Percentiles rank a stretch among this genome's conserved stretches.
phyloP scores from a whole-genome alignment of 2,113 vertebrate species.

The Nipponia nippon region DNA sequence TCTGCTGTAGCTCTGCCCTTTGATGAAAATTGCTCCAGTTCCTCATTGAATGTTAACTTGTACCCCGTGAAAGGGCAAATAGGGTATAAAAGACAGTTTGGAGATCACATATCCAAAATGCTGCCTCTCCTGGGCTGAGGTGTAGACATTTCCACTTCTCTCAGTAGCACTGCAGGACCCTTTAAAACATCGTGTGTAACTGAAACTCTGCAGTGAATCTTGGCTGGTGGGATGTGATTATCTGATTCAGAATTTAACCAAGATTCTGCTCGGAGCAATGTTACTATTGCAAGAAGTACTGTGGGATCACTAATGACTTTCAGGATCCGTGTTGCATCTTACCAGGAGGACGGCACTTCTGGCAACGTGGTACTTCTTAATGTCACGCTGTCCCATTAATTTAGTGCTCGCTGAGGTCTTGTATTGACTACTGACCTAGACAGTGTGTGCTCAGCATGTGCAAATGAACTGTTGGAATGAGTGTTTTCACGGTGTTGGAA shows the following conservation, averaged over 20 bases:
- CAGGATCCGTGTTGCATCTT: not conserved
- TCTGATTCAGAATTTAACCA: not conserved
- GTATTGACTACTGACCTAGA: not conserved
- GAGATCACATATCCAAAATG: not conserved
- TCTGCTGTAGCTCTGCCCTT: not conserved
- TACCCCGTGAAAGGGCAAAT: not conserved
- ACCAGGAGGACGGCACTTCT: not conserved
- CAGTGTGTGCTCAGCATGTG: not conserved
- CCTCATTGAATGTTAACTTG: fast-evolving
- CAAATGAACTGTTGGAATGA: not conserved
- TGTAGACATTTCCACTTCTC: not conserved
- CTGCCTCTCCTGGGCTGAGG: not conserved
- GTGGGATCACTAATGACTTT: not conserved
- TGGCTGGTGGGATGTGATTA: not conserved
- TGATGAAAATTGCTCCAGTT: not conserved
- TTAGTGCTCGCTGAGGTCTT: not conserved
- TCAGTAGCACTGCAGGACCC: not conserved
- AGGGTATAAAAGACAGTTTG: not conserved
- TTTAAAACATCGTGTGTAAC: not conserved
- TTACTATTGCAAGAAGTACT: not conserved
- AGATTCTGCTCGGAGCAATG: not conserved
- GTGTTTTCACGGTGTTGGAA: not conserved
- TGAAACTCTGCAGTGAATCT: not conserved
- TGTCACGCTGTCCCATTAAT: not conserved
- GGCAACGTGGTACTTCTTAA: not conserved